Evolutionary conservation across 1,140 invertebrate species (phyloP), one percentile per base, ranked within the genome.

Genomic region (Planococcus citri): DNA sequence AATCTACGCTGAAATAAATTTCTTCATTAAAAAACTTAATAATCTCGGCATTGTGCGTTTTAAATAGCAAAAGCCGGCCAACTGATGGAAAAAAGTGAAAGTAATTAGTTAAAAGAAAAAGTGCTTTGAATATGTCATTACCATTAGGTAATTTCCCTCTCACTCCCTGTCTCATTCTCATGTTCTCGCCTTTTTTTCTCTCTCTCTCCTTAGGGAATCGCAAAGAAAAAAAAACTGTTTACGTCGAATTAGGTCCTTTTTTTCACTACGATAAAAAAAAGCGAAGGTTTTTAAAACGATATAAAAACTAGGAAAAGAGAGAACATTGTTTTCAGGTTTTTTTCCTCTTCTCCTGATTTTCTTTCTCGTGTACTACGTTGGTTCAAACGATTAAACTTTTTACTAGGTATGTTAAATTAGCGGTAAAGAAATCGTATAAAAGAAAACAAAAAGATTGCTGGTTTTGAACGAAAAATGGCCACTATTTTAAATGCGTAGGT

Each of bases 351-450:
- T n/a, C n/a, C n/a, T n/a, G n/a, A n/a, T n/a, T n/a, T n/a, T n/a
- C n/a, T n/a, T n/a, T n/a, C n/a, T n/a, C n/a, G n/a, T n/a, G n/a
- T n/a, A 12, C 29, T 3, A 33, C 29, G 29, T 33, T 17, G 41
- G 12, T 51, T 51, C 41, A n/a, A 51, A n/a, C 41, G 41, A 51
- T 51, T 51, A 51, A 51, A 51, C 41, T 51, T 51, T 51, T 51
- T 3, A 51, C 41, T 20, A 51, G n/a, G n/a, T n/a, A n/a, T n/a
- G 41, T 51, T 51, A 51, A 51, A 51, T 51, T 51, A 51, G 17
- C 12, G n/a, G 41, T 51, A 51, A 51, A 51, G 12, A 20, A 51
- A 51, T 51, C 17, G 41, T 51, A 3, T 51, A 17, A 33, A 51
- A 51, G 41, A 51, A 51, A 51, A 20, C 41, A 17, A 17, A 17